Conservation (phyloP, 2,888 invertebrate species). For the Eupithecia exiguata region DNA sequence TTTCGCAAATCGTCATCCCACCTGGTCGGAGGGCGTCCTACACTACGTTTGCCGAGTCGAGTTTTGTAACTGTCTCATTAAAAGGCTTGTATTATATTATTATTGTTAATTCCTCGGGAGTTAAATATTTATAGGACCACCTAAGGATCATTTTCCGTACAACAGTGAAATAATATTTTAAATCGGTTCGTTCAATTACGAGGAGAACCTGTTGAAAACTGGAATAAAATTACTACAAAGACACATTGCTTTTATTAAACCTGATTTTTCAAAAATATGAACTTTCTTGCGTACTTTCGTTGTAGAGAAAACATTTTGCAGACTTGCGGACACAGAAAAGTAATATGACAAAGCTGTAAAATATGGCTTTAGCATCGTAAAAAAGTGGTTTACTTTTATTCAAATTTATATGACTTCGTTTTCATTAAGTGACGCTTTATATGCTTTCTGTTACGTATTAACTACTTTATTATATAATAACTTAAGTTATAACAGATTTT, state of each 20-base stretch:
- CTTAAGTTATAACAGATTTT: neutral
- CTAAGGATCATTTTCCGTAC: too few species aligned
- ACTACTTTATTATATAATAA: neutral
- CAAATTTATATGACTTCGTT: neutral
- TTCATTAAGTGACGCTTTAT: neutral
- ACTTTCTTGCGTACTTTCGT: neutral
- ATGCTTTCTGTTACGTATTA: neutral
- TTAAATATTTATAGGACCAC: too few species aligned
- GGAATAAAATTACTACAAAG: neutral
- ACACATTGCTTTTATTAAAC: neutral
- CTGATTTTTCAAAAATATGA: neutral
- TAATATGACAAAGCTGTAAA: neutral
- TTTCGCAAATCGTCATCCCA: too few species aligned
- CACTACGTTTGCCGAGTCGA: too few species aligned
- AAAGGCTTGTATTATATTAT: too few species aligned
- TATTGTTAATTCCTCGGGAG: too few species aligned
- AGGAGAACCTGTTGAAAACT: too few species aligned
- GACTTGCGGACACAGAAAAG: neutral
- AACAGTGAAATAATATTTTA: too few species aligned
- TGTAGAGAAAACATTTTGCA: neutral
- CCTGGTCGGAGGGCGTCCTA: too few species aligned
- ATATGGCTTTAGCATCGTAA: neutral
- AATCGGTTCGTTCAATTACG: too few species aligned
- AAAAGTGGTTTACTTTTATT: neutral
- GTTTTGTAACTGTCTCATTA: too few species aligned